phyloP scores from a whole-genome alignment of 2,113 vertebrate species.

The Neofelis nebulosa region DNA sequence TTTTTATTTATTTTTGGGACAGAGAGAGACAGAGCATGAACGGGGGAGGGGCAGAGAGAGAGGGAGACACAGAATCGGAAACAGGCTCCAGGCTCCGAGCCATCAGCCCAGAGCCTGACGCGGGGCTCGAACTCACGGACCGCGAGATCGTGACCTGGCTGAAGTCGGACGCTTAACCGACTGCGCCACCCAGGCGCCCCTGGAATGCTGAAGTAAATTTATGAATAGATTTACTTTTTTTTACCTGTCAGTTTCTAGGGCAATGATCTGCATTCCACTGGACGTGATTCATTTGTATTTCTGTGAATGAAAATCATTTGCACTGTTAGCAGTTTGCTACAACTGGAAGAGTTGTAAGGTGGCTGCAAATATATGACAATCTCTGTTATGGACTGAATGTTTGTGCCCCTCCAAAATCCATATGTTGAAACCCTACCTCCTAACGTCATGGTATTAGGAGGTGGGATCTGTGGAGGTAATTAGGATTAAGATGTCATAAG shows the following conservation, averaged over 20 bases:
- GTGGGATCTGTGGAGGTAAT: background rate
- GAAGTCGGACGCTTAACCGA: no score
- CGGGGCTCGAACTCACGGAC: no score
- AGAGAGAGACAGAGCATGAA: no score
- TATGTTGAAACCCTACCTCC: background rate
- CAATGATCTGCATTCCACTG: background rate
- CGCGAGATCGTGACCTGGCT: no score
- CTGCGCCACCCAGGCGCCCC: no score
- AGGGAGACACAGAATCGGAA: no score
- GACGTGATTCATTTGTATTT: background rate
- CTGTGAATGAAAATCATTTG: background rate
- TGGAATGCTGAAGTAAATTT: background rate
- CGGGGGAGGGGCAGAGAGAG: no score
- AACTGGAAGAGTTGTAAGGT: background rate
- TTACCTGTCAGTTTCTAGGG: background rate
- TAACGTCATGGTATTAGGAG: background rate
- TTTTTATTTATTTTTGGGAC: no score
- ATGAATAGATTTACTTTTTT: background rate
- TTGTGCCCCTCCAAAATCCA: no score
- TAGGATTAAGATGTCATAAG: background rate
- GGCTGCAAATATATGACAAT: background rate
- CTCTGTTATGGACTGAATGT: background rate
- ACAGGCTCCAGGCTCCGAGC: no score
- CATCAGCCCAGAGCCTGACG: no score
- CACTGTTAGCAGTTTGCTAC: background rate